phyloP scores from a whole-genome alignment of 2,888 invertebrate genomes.

The Drosophila algonquin region DNA sequence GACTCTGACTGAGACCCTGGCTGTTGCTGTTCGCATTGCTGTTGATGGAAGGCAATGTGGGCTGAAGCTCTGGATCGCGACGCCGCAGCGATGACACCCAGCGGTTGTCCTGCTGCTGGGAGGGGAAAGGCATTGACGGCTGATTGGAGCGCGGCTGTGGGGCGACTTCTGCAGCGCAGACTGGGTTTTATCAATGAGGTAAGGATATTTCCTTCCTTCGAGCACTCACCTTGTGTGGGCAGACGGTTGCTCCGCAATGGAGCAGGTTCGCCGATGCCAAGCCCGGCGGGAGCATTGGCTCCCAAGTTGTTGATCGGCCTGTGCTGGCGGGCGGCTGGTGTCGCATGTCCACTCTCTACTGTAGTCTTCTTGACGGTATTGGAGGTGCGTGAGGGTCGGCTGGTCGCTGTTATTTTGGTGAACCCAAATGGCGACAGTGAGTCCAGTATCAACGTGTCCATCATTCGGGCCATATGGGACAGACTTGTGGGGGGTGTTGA shows the following conservation, averaged over 20 bases:
- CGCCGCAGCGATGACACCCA: slow-evolving; percentile 89
- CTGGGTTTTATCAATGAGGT: slow-evolving; percentile 68
- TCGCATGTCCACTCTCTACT: slow-evolving; percentile 41
- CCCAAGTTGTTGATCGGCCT: slow-evolving; percentile 69
- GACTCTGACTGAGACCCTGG: slow-evolving; percentile 62
- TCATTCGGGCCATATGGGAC: slow-evolving; percentile 90
- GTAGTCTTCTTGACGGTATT: slow-evolving; percentile 54
- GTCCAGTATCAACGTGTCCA: slow-evolving; percentile 89
- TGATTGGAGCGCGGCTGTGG: slow-evolving; percentile 82
- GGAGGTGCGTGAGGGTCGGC: slow-evolving; percentile 82
- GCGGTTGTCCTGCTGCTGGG: slow-evolving; percentile 86
- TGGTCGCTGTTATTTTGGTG: slow-evolving; percentile 87
- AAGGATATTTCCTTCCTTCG: slow-evolving; percentile 18
- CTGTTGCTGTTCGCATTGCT: slow-evolving; percentile 65
- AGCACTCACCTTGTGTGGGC: slow-evolving; percentile 83
- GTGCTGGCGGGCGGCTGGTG: slow-evolving; percentile 37
- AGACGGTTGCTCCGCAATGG: slow-evolving; percentile 79
- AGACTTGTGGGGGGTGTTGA: slow-evolving; percentile 85
- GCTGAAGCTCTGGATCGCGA: slow-evolving; percentile 88
- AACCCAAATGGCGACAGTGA: slow-evolving; percentile 88
- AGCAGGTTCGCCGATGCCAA: slow-evolving; percentile 65
- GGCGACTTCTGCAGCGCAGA: slow-evolving; percentile 82
- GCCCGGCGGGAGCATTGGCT: slow-evolving; percentile 65
- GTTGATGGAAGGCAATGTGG: slow-evolving; percentile 87
- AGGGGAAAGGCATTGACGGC: slow-evolving; percentile 73